Base-by-base conservation (phyloP, 2,113 vertebrate species). In the Kryptolebias marmoratus region DNA sequence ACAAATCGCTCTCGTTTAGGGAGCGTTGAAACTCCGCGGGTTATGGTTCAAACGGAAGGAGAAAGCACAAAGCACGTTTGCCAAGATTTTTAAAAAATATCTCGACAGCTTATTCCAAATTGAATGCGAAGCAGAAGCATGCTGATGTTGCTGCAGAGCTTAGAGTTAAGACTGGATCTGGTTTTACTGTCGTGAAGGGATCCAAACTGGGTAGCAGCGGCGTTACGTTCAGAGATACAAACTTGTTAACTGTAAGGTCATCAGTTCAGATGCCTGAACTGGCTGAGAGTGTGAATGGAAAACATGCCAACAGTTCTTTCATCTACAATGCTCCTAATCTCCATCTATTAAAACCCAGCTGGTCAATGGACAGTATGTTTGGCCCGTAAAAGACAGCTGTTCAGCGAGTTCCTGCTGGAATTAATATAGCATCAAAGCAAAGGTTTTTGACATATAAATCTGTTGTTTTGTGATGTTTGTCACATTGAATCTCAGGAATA, bases 171-270 rank as follows among this genome's bases (percentile, higher is more conserved):
- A 83, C 60, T 22, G 22, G 22, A 36, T 58, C 27, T 53, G 39
- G 39, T 42, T 42, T 42, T 16, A 81, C 22, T 61, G 45, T 13
- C 66, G 22, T 32, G 42, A 47, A 15, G 15, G 36, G 1, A 49
- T 53, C 55, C 50, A 42, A 47, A 28, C 49, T 56, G 8, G 3
- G 28, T 12, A 59, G 45, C 27, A 42, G 74, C 49, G 64, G 49
- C 68, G 79, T 77, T 62, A 56, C 7, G 11, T 68, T 42, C 22
- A 49, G 42, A 74, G 59, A 80, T 39, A 22, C 52, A 36, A 55
- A 60, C 62, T 70, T 66, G 45, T 55, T 79, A 71, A 65, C 57
- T 68, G 11, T 55, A 32, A 65, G 75, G 67, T 77, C 53, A 42
- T 28, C 2, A 5, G 78, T 64, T 77, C 28, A 75, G 67, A 77